Evolutionary conservation across 2,797 vertebrate species (phyloP).

Genomic region (Eulemur mongoz): DNA sequence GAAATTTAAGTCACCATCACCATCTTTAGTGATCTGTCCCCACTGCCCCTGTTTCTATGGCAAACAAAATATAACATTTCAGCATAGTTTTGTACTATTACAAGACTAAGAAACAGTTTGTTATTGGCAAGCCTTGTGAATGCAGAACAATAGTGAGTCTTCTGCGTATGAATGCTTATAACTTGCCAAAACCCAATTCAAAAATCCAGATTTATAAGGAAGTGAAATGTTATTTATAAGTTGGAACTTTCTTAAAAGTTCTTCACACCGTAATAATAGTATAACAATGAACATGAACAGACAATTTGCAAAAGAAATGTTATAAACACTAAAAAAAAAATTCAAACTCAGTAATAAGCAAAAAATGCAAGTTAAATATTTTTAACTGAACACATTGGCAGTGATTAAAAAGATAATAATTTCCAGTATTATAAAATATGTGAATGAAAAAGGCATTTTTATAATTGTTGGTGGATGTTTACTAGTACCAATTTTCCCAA

Average conservation of each 20-base stretch:
- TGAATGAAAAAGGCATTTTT: slow-evolving; percentile 9
- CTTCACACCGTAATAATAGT: slow-evolving; percentile 29
- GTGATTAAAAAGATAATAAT: slow-evolving; percentile 20
- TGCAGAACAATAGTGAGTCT: neutral
- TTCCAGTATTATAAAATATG: slow-evolving; percentile 13
- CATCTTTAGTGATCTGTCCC: neutral
- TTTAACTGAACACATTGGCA: neutral
- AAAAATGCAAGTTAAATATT: neutral
- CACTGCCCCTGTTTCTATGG: neutral
- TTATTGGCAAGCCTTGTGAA: slow-evolving; percentile 1
- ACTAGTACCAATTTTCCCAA: neutral
- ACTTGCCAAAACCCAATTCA: slow-evolving; percentile 5
- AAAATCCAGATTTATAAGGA: slow-evolving; percentile 47
- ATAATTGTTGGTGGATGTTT: neutral
- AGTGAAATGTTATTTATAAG: slow-evolving; percentile 31
- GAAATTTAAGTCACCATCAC: slow-evolving; percentile 13
- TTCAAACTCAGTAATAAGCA: slow-evolving; percentile 5
- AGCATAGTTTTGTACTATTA: slow-evolving; percentile 20
- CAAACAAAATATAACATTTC: slow-evolving; percentile 47
- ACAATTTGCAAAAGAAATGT: neutral
- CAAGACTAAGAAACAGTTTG: slow-evolving; percentile 5
- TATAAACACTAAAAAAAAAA: neutral
- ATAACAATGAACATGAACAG: slow-evolving; percentile 9
- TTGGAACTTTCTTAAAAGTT: slow-evolving; percentile 35
- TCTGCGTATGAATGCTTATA: neutral